Evolutionary conservation across 2,797 vertebrate species (phyloP), one percentile per base, ranked within the genome.

Genomic region (Crenichthys baileyi): DNA sequence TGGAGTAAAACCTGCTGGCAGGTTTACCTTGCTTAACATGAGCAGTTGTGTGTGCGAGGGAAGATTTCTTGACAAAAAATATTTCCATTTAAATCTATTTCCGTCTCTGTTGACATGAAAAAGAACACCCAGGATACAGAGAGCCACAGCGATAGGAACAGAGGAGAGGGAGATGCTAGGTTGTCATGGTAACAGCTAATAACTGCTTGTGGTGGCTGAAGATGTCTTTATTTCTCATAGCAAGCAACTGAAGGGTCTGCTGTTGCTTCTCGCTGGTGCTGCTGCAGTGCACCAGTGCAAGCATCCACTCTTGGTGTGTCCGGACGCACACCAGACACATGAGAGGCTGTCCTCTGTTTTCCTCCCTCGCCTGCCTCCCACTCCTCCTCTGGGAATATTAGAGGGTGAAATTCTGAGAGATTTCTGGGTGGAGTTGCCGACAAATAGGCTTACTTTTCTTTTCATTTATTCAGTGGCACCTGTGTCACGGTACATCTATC

Each of bases 131-230:
- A 86, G 39, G 29, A 90, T 87, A 89, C 80, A 73, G 70, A 83
- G 85, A 46, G 83, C 87, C 83, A 90, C 84, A 76, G 89, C 76
- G 71, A 92, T 86, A 90, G 77, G 89, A 91, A 89, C 83, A 83
- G 50, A 73, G 88, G 89, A 90, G 90, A 94, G 73, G 88, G 89
- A 90, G 91, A 94, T 93, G 90, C 82, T 90, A 85, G 87, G 94
- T 95, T 92, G 94, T 93, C 93, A 95, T 95, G 93, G 94, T 91
- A 95, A 95, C 94, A 89, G 86, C 90, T 93, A 93, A 93, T 95
- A 94, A 93, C 90, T 83, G 87, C 91, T 91, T 80, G 84, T 93
- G 87, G 91, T 67, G 79, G 84, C 87, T 93, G 84, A 84, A 92
- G 88, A 92, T 91, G 89, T 90, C 92, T 93, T 93, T 91, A 92